These are phyloP conservation scores for Caenorhabditis japonica DNA, from an alignment of 2,888 invertebrate species.

Conservation along the genomic window DNA sequence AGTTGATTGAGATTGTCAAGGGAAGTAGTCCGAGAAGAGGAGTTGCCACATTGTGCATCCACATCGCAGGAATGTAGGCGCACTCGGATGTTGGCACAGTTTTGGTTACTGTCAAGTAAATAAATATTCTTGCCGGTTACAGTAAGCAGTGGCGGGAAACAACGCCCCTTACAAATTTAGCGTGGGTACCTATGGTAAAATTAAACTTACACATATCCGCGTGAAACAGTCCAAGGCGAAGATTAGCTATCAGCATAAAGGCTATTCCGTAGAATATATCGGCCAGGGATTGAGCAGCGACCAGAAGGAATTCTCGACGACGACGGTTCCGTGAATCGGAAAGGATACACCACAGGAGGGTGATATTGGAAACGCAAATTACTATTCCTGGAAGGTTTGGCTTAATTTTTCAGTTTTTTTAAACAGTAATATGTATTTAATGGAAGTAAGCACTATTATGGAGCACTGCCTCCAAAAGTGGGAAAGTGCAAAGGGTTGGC, in stretches of 20 bases:
- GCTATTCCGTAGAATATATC: slow-evolving; percentile 55
- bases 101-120: slow-evolving; percentile 37
- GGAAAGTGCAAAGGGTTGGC: too few relatives aligned
- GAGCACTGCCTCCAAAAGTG: too few relatives aligned
- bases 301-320: slow-evolving; percentile 54
- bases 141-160: too few relatives aligned
- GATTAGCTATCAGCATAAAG: slow-evolving; percentile 57
- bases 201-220: slow-evolving; percentile 42
- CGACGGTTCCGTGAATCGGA: slow-evolving; percentile 49
- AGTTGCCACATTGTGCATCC: slow-evolving; percentile 57
- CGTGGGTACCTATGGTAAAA: too few relatives aligned
- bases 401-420: too few relatives aligned
- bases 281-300: slow-evolving; percentile 53
- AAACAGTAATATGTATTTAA: too few relatives aligned
- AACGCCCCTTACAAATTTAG: too few relatives aligned
- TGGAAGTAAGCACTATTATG: too few relatives aligned
- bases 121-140: too few relatives aligned
- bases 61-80: slow-evolving; percentile 54
- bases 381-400: slow-evolving; percentile 50
- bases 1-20: slow-evolving; percentile 57
- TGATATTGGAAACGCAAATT: slow-evolving; percentile 52
- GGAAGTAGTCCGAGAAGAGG: slow-evolving; percentile 55
- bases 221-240: slow-evolving; percentile 41
- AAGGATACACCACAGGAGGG: slow-evolving; percentile 50
- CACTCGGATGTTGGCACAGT: slow-evolving; percentile 45